Evolutionary conservation across 35 echinoderm and acorn worm species (phyloP).

Genomic region (Holothuria glaberrima): DNA sequence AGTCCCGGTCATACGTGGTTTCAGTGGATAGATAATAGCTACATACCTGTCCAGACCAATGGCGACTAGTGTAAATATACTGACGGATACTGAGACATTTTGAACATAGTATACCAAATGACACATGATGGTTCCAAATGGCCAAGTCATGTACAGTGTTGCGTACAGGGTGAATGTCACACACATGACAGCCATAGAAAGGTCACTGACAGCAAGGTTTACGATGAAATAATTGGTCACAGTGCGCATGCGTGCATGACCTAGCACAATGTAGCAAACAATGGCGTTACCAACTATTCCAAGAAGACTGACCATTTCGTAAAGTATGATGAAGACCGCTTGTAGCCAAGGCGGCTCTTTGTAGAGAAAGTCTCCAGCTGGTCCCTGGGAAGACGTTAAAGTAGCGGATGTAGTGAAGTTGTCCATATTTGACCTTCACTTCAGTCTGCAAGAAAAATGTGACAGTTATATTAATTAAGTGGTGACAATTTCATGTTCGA

Average conservation of each 20-base stretch:
- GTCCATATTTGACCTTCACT: too few relatives aligned
- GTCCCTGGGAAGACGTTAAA: too few relatives aligned
- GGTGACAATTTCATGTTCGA: too few relatives aligned
- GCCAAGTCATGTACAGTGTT: constrained; percentile 75
- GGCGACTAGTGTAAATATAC: constrained; percentile 95
- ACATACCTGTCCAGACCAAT: constrained; percentile 90
- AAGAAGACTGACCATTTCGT: constrained; percentile 72
- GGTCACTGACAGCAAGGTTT: constrained; percentile 90
- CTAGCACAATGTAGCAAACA: constrained; percentile 95
- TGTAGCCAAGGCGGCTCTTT: constrained; percentile 77
- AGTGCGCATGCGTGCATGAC: constrained; percentile 91
- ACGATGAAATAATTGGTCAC: constrained; percentile 99
- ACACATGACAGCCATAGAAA: constrained; percentile 91
- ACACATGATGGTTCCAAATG: constrained; percentile 81
- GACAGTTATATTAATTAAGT: too few relatives aligned
- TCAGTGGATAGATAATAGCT: constrained; percentile 89
- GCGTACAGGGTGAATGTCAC: constrained; percentile 89
- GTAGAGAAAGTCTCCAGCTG: neutral
- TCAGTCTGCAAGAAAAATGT: too few relatives aligned
- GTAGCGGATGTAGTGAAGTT: too few relatives aligned
- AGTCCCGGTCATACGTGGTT: constrained; percentile 76
- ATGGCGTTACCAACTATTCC: constrained; percentile 87
- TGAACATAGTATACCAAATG: constrained; percentile 83
- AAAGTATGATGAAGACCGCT: constrained; percentile 63
- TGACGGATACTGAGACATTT: constrained; percentile 91